A percentile compares a stretch with the other conserved stretches of the same genome.
Evolutionary conservation across 2,888 invertebrate genomes (phyloP).

Genomic region (Erebia palarica): DNA sequence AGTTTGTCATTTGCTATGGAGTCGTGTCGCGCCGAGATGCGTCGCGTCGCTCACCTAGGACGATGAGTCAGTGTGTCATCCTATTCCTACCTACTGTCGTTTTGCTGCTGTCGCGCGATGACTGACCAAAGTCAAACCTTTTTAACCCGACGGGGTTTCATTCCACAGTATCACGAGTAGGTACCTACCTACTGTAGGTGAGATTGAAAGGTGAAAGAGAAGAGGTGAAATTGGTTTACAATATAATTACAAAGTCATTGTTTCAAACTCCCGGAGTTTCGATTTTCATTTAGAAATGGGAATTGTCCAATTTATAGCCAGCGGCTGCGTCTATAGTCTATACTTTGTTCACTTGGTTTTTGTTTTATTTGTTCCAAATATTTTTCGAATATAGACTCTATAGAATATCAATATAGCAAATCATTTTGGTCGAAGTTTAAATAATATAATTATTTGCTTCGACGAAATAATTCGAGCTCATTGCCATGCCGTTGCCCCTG

Average conservation of each 20-base stretch:
- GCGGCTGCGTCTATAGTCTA: constrained; percentile 42
- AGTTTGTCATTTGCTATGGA: too few species aligned
- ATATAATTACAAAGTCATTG: constrained; percentile 75
- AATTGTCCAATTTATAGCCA: constrained; percentile 50
- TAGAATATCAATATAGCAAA: too few species aligned
- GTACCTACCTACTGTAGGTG: constrained; percentile 43
- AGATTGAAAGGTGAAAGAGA: too few species aligned
- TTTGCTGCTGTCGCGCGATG: too few species aligned
- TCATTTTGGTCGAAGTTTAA: too few species aligned
- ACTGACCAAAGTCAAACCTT: neutral
- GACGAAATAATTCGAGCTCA: too few species aligned
- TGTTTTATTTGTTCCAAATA: constrained; percentile 33
- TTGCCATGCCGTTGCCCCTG: too few species aligned
- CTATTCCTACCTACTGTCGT: too few species aligned
- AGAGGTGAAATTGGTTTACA: constrained; percentile 76
- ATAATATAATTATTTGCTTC: too few species aligned
- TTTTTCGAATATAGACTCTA: neutral
- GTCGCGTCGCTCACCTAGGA: too few species aligned
- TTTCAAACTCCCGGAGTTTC: constrained; percentile 58
- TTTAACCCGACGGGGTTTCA: constrained; percentile 14
- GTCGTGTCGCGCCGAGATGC: too few species aligned
- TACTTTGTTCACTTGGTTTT: constrained; percentile 46
- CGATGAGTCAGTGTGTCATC: too few species aligned
- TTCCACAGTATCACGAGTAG: constrained; percentile 24
- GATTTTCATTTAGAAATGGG: constrained; percentile 70